These are phyloP conservation scores for Mechanitis messenoides DNA, from an alignment of 2,888 invertebrate species.

Conservation along the genomic window DNA sequence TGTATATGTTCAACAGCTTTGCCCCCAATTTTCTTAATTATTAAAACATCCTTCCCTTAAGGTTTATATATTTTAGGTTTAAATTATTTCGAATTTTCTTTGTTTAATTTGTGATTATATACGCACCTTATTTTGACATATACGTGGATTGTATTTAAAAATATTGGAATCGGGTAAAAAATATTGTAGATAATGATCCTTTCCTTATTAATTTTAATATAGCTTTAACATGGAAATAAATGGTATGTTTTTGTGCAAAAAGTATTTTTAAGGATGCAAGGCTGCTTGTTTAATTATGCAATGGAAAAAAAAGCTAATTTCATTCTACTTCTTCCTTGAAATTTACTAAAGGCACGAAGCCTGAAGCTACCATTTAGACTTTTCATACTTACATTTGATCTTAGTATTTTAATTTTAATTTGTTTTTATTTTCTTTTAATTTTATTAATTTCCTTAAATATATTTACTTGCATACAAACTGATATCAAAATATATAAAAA, in stretches of 20 bases:
- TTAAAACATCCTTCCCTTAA: too few relatives aligned
- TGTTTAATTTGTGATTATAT: too few relatives aligned
- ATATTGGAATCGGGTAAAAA: too few relatives aligned
- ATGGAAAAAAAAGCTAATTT: constrained; percentile 1
- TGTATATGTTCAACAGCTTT: not conserved
- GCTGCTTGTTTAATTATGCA: constrained; percentile 7
- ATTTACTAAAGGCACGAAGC: constrained; percentile 2
- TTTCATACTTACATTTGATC: not conserved
- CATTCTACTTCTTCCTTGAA: not conserved
- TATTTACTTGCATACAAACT: not conserved
- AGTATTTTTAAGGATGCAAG: constrained; percentile 1
- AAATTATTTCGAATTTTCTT: too few relatives aligned
- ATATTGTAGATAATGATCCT: too few relatives aligned
- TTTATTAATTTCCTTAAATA: too few relatives aligned
- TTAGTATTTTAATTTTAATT: not conserved
- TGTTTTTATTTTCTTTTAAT: not conserved
- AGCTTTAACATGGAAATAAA: too few relatives aligned
- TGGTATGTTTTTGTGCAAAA: too few relatives aligned
- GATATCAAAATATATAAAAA: not conserved
- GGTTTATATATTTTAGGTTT: too few relatives aligned
- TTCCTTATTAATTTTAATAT: too few relatives aligned
- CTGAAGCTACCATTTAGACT: not conserved
- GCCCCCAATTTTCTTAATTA: not conserved
- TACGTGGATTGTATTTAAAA: too few relatives aligned
- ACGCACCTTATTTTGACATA: too few relatives aligned